Base-by-base conservation (phyloP, 2,888 invertebrate species). In the Acleris laterana region DNA sequence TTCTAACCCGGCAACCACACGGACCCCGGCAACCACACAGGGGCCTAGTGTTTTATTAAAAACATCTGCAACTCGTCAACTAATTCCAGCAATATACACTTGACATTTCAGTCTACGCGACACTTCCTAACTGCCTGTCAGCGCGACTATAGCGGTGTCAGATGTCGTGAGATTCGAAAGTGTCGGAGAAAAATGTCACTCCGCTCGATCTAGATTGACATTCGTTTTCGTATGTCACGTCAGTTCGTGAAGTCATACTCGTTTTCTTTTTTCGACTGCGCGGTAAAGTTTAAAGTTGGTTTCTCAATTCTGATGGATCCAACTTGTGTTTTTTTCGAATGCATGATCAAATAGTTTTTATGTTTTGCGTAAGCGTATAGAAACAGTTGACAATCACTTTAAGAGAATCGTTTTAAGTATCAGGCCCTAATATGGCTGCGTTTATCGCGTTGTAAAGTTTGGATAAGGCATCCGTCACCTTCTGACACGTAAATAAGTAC, bases 41-140 rank as follows among this genome's bases (percentile, higher is more conserved):
- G n/a, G 3, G 1, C 42, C 2, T 13, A 44, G n/a, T 44, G n/a
- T 44, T 13, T 5, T 46, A n/a, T 46, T n/a, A 46, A 44, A 16
- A 44, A n/a, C 6, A n/a, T 46, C n/a, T 7, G n/a, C 46, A n/a
- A 16, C 16, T n/a, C 9, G 42, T 57, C 57, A 57, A 16, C 22
- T 42, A 46, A 49, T 49, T 22, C 38, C n/a, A n/a, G 46, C 25
- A 5, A 25, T 19, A 28, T 53, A 32, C 55, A 28, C 38, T n/a
- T 62, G 53, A 62, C 62, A 62, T 62, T 62, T 49, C 62, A 49
- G 28, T 48, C 46, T 46, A 57, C 25, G 42, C 52, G 55, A 62
- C 55, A 62, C 55, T 38, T 32, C 46, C 25, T 44, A 55, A 62
- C 32, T 48, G 62, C 53, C 62, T 46, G 52, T 53, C 53, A 61